Evolutionary conservation across 2,113 vertebrate genomes (phyloP), one percentile per base, ranked within the genome.

Genomic region (Pycnonotus jocosus): DNA sequence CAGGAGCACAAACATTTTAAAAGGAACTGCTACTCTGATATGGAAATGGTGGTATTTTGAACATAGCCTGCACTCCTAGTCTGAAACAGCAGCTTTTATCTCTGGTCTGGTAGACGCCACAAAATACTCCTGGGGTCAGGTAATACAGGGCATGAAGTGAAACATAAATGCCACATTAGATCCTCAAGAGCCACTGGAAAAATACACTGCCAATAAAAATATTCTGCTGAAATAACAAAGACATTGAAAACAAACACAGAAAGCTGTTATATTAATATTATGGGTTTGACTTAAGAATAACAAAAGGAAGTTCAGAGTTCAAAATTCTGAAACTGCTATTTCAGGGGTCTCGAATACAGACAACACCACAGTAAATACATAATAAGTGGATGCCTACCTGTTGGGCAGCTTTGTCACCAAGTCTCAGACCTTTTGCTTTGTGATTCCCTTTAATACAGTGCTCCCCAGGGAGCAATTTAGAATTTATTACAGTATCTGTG

Each of bases 231-330:
- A 96, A 92, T 92, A 96, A 96, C 88, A 96, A 89, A 80, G 90
- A 80, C 92, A 91, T 65, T 66, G 87, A 95, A 95, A 95, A 92
- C 73, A 97, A 96, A 87, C 81, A 79, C 23, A 70, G 58, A 95
- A 94, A 91, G 51, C 54, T 81, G 74, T 91, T 91, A 91, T 44
- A 95, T 71, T 87, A 92, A 91, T 85, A 95, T 94, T 92, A 94
- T 80, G 87, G 62, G 74, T 90, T 95, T 88, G 87, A 95, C 71
- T 94, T 80, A 51, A 95, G 54, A 85, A 92, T 72, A 96, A 96
- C 85, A 95, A 60, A 94, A 94, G 91, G 93, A 97, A 96, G 95
- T 96, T 91, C 84, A 95, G 53, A 85, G 87, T 95, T 95, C 78
- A 95, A 33, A 80, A 76, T 73, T 89, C 81, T 73, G 71, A 66